phyloP scores from a whole-genome alignment of 2,888 invertebrate genomes.

The Agonopterix subpropinquella region DNA sequence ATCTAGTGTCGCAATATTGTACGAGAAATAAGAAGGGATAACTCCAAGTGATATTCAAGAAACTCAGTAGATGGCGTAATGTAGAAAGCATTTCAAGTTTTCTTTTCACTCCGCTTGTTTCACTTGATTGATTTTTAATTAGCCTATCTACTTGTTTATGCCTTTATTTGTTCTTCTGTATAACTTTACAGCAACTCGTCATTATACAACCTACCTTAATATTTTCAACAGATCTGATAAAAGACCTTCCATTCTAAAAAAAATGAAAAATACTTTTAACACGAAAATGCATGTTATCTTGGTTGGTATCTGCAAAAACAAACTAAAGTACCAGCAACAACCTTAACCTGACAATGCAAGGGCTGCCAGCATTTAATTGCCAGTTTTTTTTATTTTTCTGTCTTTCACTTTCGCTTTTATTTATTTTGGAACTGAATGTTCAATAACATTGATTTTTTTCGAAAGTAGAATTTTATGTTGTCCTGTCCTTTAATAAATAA shows the following conservation, averaged over 20 bases:
- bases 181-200: too few relatives aligned
- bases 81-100: too few relatives aligned
- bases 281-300: neutral
- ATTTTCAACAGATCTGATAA: too few relatives aligned
- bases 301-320: neutral
- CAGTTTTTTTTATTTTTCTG: too few relatives aligned
- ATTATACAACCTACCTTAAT: too few relatives aligned
- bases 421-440: slow-evolving; percentile 14
- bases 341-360: slow-evolving; percentile 6
- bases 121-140: too few relatives aligned
- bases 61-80: slow-evolving; percentile 22
- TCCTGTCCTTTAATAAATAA: too few relatives aligned
- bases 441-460: slow-evolving; percentile 14
- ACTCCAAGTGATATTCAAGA: slow-evolving; percentile 3
- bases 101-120: too few relatives aligned
- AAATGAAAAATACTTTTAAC: neutral
- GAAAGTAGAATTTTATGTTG: slow-evolving; percentile 5
- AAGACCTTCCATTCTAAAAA: neutral
- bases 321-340: neutral
- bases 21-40: neutral
- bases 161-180: too few relatives aligned
- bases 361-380: neutral
- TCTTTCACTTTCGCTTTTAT: neutral
- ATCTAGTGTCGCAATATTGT: slow-evolving; percentile 15
- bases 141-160: too few relatives aligned